These are phyloP conservation scores for Tiphia femorata DNA, from an alignment of 2,888 invertebrate genomes.

Conservation along the genomic window DNA sequence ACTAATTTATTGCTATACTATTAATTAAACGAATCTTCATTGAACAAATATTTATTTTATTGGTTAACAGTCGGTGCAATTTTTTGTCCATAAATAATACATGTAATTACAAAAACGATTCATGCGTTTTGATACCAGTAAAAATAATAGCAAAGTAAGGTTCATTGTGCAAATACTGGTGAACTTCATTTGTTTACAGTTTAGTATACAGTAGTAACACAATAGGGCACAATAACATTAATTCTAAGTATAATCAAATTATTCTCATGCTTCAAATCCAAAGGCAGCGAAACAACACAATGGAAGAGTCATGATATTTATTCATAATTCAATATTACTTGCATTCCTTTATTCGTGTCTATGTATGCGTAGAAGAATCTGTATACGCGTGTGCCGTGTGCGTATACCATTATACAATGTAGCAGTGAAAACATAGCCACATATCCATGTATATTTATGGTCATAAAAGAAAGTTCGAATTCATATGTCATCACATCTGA, in stretches of 20 bases:
- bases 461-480: not conserved
- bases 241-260: not conserved
- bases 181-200: not conserved
- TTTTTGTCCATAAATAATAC: slow-evolving; percentile 14
- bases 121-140: slow-evolving; percentile 5
- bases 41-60: slow-evolving; percentile 38
- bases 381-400: no score
- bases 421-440: not conserved
- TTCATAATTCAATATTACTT: no score
- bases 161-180: slow-evolving; percentile 23
- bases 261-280: not conserved
- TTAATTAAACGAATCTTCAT: no score
- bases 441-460: not conserved
- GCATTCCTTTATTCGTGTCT: slow-evolving; percentile 7
- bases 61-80: slow-evolving; percentile 27
- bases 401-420: not conserved
- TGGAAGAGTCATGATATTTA: slow-evolving; percentile 6
- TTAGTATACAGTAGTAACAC: not conserved
- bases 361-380: slow-evolving; percentile 1
- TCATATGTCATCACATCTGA: slow-evolving; percentile 3
- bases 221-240: not conserved
- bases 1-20: no score
- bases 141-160: slow-evolving; percentile 16
- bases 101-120: slow-evolving; percentile 29
- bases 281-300: slow-evolving; percentile 1